phyloP scores from a whole-genome alignment of 2,113 vertebrate species.

The Apus apus region DNA sequence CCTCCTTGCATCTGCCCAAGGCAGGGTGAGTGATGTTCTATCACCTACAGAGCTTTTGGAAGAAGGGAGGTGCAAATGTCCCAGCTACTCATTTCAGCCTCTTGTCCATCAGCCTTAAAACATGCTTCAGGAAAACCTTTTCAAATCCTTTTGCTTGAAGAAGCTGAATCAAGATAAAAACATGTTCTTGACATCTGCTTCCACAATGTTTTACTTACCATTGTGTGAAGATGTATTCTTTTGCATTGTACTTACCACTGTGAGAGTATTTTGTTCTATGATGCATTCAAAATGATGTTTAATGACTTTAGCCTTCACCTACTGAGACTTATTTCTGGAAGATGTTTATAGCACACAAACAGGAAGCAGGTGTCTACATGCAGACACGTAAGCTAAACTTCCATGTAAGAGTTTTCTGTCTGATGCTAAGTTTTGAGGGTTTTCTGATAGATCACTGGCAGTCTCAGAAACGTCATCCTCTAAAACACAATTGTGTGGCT shows the following conservation, averaged over 20 bases:
- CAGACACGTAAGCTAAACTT: background rate
- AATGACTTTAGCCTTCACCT: constrained; percentile 11
- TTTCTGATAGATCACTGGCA: background rate
- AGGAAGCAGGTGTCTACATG: background rate
- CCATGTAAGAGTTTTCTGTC: background rate
- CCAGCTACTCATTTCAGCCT: background rate
- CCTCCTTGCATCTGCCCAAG: background rate
- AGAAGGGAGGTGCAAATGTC: background rate
- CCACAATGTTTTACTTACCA: background rate
- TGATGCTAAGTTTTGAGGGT: background rate
- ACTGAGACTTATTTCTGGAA: background rate
- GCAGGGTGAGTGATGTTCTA: fast-evolving
- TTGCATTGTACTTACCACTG: background rate
- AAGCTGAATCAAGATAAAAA: background rate
- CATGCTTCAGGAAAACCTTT: background rate
- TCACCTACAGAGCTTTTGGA: background rate
- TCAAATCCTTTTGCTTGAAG: background rate
- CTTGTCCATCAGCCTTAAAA: background rate
- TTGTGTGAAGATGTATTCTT: background rate
- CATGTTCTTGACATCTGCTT: background rate
- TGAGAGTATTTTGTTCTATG: background rate
- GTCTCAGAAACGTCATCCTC: background rate
- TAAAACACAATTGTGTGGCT: background rate
- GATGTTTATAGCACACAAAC: background rate
- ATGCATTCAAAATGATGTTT: background rate